These are phyloP conservation scores for Neoniphon sammara DNA, from an alignment of 2,797 vertebrate genomes.

Conservation along the genomic window DNA sequence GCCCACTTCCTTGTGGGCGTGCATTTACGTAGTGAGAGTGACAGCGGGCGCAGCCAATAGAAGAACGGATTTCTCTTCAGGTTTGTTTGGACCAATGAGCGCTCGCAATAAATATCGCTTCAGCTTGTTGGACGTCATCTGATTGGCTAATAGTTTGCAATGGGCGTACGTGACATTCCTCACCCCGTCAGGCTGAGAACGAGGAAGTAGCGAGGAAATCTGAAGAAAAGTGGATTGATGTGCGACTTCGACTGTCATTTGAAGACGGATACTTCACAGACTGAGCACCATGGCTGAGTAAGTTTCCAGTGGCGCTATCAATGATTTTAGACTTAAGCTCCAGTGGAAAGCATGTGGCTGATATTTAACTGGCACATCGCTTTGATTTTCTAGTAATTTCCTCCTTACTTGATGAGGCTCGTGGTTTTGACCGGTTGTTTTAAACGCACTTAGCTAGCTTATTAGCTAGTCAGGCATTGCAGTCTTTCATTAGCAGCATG, in stretches of 20 bases:
- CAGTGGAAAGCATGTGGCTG: fast-evolving
- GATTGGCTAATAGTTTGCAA: conserved; percentile 49
- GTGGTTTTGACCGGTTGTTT: not conserved
- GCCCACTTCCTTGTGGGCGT: conserved; percentile 26
- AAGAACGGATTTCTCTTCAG: conserved; percentile 67
- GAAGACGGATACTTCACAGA: conserved; percentile 15
- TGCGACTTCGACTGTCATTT: conserved; percentile 40
- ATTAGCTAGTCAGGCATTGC: conserved; percentile 17
- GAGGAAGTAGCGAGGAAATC: conserved; percentile 74
- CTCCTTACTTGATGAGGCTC: not conserved
- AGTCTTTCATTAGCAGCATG: not conserved
- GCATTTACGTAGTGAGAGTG: conserved; percentile 24
- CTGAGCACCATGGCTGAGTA: conserved; percentile 81
- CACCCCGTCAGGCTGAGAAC: conserved; percentile 46
- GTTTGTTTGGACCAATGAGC: conserved; percentile 71
- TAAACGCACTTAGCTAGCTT: conserved; percentile 21
- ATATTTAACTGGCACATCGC: not conserved
- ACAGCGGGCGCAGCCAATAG: conserved; percentile 62
- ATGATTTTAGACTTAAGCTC: too few species aligned
- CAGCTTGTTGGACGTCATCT: conserved; percentile 17
- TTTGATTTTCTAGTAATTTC: not conserved
- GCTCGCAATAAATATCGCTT: not conserved
- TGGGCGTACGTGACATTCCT: conserved; percentile 2
- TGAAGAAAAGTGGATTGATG: not conserved
- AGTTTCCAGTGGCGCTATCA: conserved; percentile 46